Conservation (phyloP, 2,113 vertebrate genomes). For the Asarcornis scutulata region DNA sequence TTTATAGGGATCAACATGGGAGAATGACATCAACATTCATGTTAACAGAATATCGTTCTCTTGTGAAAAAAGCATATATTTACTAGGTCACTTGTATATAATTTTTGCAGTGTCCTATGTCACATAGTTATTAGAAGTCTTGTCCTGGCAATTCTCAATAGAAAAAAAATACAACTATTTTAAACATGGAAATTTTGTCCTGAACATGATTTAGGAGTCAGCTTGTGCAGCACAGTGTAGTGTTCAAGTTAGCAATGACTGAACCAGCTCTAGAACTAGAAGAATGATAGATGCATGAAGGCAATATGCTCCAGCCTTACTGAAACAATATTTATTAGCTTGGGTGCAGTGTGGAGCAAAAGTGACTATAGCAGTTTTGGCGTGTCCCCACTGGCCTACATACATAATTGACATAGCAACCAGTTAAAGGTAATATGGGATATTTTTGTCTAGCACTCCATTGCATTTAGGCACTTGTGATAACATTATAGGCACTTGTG, state of each 20-base stretch:
- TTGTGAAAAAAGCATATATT: not conserved
- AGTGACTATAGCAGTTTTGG: not conserved
- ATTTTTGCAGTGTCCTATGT: not conserved
- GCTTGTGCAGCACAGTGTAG: not conserved
- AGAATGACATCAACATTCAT: not conserved
- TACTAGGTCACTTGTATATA: not conserved
- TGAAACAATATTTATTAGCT: not conserved
- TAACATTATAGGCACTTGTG: not conserved
- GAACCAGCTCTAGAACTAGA: not conserved
- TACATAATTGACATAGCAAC: not conserved
- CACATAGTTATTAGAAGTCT: not conserved
- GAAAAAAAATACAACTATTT: not conserved
- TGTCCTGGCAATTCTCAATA: not conserved
- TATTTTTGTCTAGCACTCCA: not conserved
- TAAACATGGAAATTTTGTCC: not conserved
- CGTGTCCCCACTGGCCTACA: not conserved
- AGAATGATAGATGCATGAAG: not conserved
- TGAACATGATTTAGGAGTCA: not conserved
- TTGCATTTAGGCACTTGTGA: not conserved
- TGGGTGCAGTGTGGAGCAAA: not conserved
- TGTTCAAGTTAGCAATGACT: not conserved
- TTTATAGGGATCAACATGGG: accelerated
- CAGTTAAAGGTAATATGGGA: not conserved
- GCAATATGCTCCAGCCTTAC: not conserved
- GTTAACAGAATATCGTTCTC: not conserved